Evolutionary conservation across 1,140 invertebrate species (phyloP).

Genomic region (Brachionus rotundiformis): DNA sequence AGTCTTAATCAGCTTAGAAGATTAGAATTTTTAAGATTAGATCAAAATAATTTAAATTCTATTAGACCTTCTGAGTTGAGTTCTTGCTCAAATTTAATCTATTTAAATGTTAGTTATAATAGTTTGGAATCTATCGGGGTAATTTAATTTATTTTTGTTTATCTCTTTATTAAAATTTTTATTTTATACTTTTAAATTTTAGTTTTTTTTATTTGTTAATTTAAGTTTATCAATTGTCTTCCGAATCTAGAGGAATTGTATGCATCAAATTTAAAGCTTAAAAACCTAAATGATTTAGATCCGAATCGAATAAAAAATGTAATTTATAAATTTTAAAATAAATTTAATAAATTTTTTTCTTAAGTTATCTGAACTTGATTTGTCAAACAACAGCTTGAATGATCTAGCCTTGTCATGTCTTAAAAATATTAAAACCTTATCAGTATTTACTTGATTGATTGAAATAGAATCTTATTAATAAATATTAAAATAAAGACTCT

Average conservation of each 20-base stretch:
- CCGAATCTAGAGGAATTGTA: constrained; percentile 62
- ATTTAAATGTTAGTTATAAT: constrained; percentile 60
- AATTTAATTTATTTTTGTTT: neutral
- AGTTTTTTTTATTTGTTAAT: constrained; percentile 11
- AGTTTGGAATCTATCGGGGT: constrained; percentile 54
- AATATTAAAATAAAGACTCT: constrained; percentile 13
- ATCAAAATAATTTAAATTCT: constrained; percentile 58
- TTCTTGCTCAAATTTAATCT: constrained; percentile 58
- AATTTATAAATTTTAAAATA: neutral
- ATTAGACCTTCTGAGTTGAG: constrained; percentile 58
- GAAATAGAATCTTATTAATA: neutral
- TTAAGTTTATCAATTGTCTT: constrained; percentile 59
- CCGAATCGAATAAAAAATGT: constrained; percentile 18
- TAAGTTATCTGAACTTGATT: constrained; percentile 18
- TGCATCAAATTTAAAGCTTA: constrained; percentile 57
- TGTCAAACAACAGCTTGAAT: constrained; percentile 18
- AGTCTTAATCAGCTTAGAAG: constrained; percentile 57
- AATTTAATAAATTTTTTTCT: neutral
- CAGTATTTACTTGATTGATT: neutral
- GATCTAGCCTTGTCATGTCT: neutral
- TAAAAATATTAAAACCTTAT: constrained; percentile 13
- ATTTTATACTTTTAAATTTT: neutral
- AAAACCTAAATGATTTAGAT: constrained; percentile 56
- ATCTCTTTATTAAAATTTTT: neutral
- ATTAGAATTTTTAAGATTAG: constrained; percentile 57